Percentiles rank a stretch among this genome's conserved stretches.
Evolutionary conservation across 64 coral and sea anemone species (phyloP).

Genomic region (Actinia equina): DNA sequence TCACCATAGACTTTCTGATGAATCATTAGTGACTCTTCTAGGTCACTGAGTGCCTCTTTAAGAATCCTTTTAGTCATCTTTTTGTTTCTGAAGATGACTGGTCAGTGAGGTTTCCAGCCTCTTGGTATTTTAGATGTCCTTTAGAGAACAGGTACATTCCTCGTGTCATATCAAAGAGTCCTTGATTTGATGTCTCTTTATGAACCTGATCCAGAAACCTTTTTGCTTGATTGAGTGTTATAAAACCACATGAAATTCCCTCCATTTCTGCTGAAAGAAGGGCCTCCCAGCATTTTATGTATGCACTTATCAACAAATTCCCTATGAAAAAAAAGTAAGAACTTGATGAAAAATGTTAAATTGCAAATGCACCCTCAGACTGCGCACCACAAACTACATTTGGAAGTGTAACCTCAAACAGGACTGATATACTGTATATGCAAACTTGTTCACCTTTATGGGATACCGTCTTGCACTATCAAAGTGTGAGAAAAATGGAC

Average conservation of each 20-base stretch:
- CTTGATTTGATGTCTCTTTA: background rate
- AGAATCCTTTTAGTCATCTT: background rate
- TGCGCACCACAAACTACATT: too few relatives aligned
- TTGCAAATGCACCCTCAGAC: too few relatives aligned
- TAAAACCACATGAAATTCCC: slow-evolving; percentile 9
- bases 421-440: too few relatives aligned
- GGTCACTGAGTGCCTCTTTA: background rate
- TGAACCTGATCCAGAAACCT: background rate
- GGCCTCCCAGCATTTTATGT: slow-evolving; percentile 49
- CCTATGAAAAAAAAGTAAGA: slow-evolving; percentile 6
- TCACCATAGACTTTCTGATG: slow-evolving; percentile 7
- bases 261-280: slow-evolving; percentile 21
- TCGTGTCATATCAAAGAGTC: too few relatives aligned
- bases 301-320: slow-evolving; percentile 32
- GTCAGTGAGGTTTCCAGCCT: background rate
- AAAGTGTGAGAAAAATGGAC: too few relatives aligned
- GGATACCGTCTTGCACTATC: too few relatives aligned
- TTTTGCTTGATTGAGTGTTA: slow-evolving; percentile 3
- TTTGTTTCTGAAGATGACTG: background rate
- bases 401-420: too few relatives aligned
- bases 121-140: background rate
- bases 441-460: too few relatives aligned
- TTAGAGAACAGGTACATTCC: slow-evolving; percentile 10
- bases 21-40: slow-evolving; percentile 10
- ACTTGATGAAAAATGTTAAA: too few relatives aligned